These are phyloP conservation scores for Selene dorsalis DNA, from an alignment of 2,797 vertebrate species.

Conservation along the genomic window DNA sequence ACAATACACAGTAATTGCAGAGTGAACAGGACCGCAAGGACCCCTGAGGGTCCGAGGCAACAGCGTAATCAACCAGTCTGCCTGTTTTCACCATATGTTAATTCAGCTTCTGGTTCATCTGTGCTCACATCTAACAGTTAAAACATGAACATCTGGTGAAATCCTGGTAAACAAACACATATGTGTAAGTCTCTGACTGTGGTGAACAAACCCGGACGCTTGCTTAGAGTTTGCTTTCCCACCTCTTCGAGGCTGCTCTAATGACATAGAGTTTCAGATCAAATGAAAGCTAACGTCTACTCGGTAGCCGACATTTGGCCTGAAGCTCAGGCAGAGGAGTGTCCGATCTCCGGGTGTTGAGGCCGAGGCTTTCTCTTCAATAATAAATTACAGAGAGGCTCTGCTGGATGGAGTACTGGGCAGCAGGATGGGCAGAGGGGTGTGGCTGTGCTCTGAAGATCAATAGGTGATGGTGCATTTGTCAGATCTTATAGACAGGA, in stretches of 20 bases:
- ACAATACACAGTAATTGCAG: neutral
- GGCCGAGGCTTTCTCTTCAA: conserved; percentile 53
- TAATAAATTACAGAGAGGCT: conserved; percentile 64
- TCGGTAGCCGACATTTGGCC: conserved; percentile 36
- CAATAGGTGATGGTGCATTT: conserved; percentile 42
- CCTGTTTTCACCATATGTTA: conserved; percentile 10
- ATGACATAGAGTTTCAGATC: conserved; percentile 39
- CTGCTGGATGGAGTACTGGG: conserved; percentile 22
- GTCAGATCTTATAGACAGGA: conserved; percentile 44
- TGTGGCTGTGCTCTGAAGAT: conserved; percentile 44
- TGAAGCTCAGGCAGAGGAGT: conserved; percentile 28
- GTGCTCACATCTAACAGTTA: neutral
- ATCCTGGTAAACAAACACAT: neutral
- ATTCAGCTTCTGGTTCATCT: neutral
- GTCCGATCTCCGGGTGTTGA: conserved; percentile 30
- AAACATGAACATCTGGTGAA: conserved; percentile 3
- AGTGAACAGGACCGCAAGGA: neutral
- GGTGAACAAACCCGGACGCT: conserved; percentile 9
- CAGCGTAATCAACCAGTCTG: neutral
- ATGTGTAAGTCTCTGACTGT: neutral
- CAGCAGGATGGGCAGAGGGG: conserved; percentile 11
- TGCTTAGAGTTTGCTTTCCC: neutral
- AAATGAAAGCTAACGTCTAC: conserved; percentile 48
- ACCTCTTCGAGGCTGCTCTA: neutral
- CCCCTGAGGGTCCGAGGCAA: neutral